Base-by-base conservation (phyloP, 2,888 invertebrate genomes). In the Autographa gamma region DNA sequence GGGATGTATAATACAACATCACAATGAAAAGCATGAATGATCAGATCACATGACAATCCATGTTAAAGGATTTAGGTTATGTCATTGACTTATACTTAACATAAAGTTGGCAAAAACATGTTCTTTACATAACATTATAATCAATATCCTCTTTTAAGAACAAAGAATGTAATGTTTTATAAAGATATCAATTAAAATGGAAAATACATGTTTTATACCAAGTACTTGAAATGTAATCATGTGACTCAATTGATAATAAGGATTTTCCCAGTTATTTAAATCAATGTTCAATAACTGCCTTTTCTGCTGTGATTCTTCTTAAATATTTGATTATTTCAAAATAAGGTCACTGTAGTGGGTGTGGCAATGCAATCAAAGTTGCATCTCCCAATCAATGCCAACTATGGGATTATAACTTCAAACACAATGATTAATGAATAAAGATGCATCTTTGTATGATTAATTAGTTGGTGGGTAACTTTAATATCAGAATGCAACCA, bases 1-100 rank as follows among this genome's bases (percentile, higher is more conserved):
- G 34, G 34, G 38, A n/a, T 66, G n/a, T 63, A 31, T 66, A 58
- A 18, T 59, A 58, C 63, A 56, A 56, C 54, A 56, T 74, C 4
- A 78, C 64, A 38, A 65, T 48, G 16, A 69, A 52, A 66, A 60
- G 18, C 31, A 52, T 65, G 32, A 67, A 68, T 65, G 38, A 63
- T 60, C 62, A 69, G 52, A 68, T 77, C 83, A 82, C 76, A 80
- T 80, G 83, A 84, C 62, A 69, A 58, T 2, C 56, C 52, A 18
- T 62, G 25, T 52, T 66, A n/a, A 43, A 43, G 16, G 31, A 32
- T 32, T 31, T 56, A 56, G 54, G 54, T 56, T 56, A 56, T 56
- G 54, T 56, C 54, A 56, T 48, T 48, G n/a, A 48, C 48, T 48
- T 48, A 14, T 16, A 25, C 54, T 19, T 56, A 25, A 56, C 19